Conservation (phyloP, 2,888 invertebrate genomes). For the Priapulus caudatus region DNA sequence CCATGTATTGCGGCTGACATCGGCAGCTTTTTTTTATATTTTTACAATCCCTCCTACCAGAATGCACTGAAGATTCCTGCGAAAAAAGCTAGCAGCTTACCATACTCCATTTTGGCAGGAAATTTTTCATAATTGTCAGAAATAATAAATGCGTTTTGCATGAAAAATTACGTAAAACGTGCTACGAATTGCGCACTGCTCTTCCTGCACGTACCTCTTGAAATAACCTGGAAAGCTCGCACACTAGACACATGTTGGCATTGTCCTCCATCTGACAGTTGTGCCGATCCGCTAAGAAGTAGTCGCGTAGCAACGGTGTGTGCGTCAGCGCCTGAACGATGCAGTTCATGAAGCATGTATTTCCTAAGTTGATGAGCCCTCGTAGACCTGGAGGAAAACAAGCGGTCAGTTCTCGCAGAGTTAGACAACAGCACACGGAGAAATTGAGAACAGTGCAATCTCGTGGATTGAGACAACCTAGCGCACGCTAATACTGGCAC, state of each 20-base stretch:
- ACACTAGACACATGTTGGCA: conserved; percentile 74
- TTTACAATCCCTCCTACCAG: too few species aligned
- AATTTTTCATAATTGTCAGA: too few species aligned
- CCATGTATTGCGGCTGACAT: too few species aligned
- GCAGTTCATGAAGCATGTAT: conserved; percentile 98
- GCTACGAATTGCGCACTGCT: too few species aligned
- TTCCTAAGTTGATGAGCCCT: conserved; percentile 86
- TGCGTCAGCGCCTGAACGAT: conserved; percentile 90
- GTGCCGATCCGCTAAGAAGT: conserved; percentile 85
- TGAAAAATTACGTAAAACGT: too few species aligned
- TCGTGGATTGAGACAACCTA: background rate
- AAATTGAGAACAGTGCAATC: background rate
- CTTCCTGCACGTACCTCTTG: too few species aligned
- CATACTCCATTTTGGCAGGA: too few species aligned
- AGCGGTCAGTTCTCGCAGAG: background rate
- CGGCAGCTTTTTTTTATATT: too few species aligned
- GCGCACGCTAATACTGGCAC: background rate
- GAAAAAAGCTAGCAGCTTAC: too few species aligned
- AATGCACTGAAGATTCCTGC: too few species aligned
- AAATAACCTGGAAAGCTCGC: conserved; percentile 86
- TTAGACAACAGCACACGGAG: background rate
- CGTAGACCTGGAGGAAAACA: conserved; percentile 52
- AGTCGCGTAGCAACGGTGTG: conserved; percentile 84
- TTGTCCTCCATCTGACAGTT: conserved; percentile 54
- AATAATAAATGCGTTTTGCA: too few species aligned